These are phyloP conservation scores for Bothrops alternatus DNA, from an alignment of 2,797 vertebrate species.

Conservation along the genomic window DNA sequence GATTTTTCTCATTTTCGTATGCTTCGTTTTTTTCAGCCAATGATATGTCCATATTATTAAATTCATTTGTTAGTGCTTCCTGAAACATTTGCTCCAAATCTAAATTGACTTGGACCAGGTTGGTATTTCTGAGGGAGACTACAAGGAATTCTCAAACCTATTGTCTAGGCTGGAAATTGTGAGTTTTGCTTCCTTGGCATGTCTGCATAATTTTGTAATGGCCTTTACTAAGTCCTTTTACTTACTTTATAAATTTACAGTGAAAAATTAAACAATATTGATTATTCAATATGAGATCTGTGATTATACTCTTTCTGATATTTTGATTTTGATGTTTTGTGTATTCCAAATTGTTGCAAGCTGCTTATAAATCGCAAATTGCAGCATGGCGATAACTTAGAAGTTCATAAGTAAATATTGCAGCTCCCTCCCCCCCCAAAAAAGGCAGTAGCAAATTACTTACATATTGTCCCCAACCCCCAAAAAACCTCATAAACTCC, in stretches of 20 bases:
- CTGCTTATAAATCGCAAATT: background rate
- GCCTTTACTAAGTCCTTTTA: background rate
- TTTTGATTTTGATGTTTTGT: background rate
- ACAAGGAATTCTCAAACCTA: background rate
- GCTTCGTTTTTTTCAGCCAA: background rate
- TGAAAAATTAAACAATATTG: background rate
- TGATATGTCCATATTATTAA: background rate
- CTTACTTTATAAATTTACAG: background rate
- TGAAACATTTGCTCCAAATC: background rate
- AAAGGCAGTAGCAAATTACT: background rate
- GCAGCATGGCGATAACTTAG: background rate
- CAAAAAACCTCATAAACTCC: background rate
- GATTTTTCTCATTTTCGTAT: background rate
- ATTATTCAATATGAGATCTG: background rate
- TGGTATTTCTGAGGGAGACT: background rate
- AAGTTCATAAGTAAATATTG: background rate
- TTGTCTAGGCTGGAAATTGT: background rate
- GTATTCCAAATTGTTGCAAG: background rate
- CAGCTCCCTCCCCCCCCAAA: background rate
- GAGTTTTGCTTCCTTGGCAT: background rate
- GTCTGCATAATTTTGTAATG: background rate
- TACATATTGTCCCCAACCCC: background rate
- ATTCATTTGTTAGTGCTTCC: background rate
- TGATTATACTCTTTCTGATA: background rate
- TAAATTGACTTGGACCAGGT: background rate